A percentile compares a stretch with the other conserved stretches of the same genome.
Conservation (phyloP, 2,888 invertebrate species). For the Archips crataeganus region DNA sequence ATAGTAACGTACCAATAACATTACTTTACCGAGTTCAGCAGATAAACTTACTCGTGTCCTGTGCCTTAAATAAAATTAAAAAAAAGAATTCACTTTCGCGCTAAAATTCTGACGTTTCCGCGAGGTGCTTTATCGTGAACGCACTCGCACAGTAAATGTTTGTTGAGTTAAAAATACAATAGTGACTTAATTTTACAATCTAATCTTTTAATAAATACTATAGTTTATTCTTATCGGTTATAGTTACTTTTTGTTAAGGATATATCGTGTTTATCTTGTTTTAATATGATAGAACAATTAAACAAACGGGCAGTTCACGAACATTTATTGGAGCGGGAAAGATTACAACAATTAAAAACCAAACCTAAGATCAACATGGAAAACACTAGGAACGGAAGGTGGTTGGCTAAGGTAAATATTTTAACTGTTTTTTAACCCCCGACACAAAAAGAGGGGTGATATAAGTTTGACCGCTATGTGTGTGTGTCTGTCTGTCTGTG, state of each 20-base stretch:
- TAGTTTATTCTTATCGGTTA: constrained; percentile 11
- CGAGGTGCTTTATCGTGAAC: constrained; percentile 17
- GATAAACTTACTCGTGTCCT: constrained; percentile 57
- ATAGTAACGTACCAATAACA: constrained; percentile 58
- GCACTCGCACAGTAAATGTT: background rate
- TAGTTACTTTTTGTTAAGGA: constrained; percentile 20
- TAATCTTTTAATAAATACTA: constrained; percentile 8
- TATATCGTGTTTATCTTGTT: constrained; percentile 22
- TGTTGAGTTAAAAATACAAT: constrained; percentile 18
- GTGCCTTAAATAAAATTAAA: constrained; percentile 39
- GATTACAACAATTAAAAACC: constrained; percentile 59
- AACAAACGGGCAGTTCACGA: constrained; percentile 72
- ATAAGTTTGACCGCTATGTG: too few relatives aligned
- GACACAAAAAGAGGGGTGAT: too few relatives aligned
- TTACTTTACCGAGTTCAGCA: constrained; percentile 54
- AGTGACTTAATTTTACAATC: constrained; percentile 10
- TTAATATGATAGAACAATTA: constrained; percentile 70
- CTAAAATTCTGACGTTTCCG: constrained; percentile 22
- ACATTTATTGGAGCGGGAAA: constrained; percentile 69
- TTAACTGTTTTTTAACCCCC: too few relatives aligned
- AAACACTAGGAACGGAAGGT: constrained; percentile 66
- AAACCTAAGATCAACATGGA: constrained; percentile 67
- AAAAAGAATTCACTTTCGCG: constrained; percentile 17
- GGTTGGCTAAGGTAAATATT: constrained; percentile 64
- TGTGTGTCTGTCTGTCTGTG: too few relatives aligned